Percentiles rank a stretch among this genome's conserved stretches.
phyloP scores from a whole-genome alignment of 2,888 invertebrate genomes.

The Platycnemis pennipes region DNA sequence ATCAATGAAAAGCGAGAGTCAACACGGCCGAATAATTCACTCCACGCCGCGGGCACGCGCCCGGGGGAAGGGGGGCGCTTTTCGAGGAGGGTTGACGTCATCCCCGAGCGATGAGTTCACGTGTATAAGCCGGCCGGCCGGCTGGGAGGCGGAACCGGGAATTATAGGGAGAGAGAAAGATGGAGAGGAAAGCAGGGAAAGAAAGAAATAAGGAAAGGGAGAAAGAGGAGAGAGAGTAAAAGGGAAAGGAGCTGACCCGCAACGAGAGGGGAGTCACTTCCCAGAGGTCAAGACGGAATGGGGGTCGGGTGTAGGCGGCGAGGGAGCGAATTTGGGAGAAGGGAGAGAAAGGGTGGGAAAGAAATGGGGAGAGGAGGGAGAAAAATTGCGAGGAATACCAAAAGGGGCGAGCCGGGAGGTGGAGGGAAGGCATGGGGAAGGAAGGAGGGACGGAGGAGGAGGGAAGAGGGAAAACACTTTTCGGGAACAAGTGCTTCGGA shows the following conservation, averaged over 20 bases:
- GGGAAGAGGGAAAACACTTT: neutral
- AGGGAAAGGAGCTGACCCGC: neutral
- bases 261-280: neutral
- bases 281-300: neutral
- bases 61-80: neutral
- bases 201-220: constrained; percentile 7
- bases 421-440: neutral
- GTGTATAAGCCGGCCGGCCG: constrained; percentile 33
- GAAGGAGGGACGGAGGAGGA: neutral
- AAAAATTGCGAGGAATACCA: neutral
- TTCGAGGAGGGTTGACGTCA: constrained; percentile 11
- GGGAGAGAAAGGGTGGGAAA: neutral
- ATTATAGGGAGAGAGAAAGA: neutral
- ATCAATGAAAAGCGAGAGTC: constrained; percentile 68
- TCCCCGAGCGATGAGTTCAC: constrained; percentile 42
- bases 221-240: neutral
- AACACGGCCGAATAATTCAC: constrained; percentile 66
- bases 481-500: neutral
- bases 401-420: neutral
- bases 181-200: neutral
- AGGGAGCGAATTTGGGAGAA: neutral
- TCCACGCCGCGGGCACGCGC: constrained; percentile 36
- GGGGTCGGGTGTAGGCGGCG: neutral
- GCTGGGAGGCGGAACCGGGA: constrained; percentile 49
- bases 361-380: neutral